Evolutionary conservation across 1,140 invertebrate genomes (phyloP), one percentile per base, ranked within the genome.

Genomic region (Pseudomyrmex flavicornis): DNA sequence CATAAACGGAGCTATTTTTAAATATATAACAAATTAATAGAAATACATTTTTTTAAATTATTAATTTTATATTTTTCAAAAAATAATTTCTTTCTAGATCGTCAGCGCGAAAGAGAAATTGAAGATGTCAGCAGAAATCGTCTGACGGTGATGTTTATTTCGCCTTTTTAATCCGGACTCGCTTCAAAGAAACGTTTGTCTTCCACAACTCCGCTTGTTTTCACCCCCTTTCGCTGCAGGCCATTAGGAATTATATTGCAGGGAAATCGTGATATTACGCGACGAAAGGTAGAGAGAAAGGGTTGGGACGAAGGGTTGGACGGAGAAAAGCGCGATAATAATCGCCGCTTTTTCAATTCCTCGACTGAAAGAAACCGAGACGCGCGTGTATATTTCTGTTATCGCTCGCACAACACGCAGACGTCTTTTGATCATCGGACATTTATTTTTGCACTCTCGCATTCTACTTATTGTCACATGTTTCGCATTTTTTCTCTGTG

Each of bases 111-210:
- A 52, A 2, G 50, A 58, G 48, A 70, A 59, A 48, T 46, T 35
- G 56, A 62, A 59, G n/a, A 44, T 20, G 20, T 13, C 9, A n/a
- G 13, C 7, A 59, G 15, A 35, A 66, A 68, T 79, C 35, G 26
- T 68, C 35, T 46, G 44, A 15, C 35, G 35, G 35, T 35, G 35
- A 68, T 62, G 15, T 26, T 61, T 72, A 52, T 54, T 50, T 26
- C 54, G 50, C 35, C 4, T 35, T 65, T 88, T 88, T 86, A 86
- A 86, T 88, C 73, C 86, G 35, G 7, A 35, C 69, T 61, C 58
- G 44, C 69, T 56, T 86, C 68, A 79, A 74, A 83, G 85, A 66
- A 69, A 72, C 20, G 1, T 73, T 73, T 58, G n/a, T 48, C 5
- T 56, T 35, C 80, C 12, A n/a, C 50, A 0, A 52, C 26, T 54